Evolutionary conservation across 1,140 invertebrate genomes (phyloP), one percentile per base, ranked within the genome.

Genomic region (Drosophila malerkotliana): DNA sequence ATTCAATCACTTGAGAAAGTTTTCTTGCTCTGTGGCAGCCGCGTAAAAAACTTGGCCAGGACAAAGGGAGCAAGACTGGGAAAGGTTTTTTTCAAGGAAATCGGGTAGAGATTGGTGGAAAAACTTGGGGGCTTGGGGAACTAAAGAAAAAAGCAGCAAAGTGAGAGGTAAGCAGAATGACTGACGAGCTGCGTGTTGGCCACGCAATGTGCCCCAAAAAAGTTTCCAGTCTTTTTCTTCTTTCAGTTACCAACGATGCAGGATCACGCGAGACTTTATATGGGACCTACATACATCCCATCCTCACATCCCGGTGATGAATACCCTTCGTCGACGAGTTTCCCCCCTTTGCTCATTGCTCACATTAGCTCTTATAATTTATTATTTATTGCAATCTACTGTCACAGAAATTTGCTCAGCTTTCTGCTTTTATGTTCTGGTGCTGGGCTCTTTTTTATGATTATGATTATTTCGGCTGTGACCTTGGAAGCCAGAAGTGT

Each of bases 371-470:
- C 72, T 56, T 60, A 63, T 61, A 81, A 85, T 85, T 85, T 84
- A 85, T 87, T 85, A 85, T 85, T 87, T 87, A 87, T 85, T 81
- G 72, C 67, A 60, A 67, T 84, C 74, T 68, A 74, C 75, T 79
- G 79, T 67, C 79, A 75, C 77, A 64, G 72, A 75, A 72, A 81
- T 85, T 85, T 87, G 72, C 41, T 80, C 61, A 69, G 72, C 72
- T 71, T 85, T 58, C 44, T 26, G 9, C 52, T 67, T 73, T 69
- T 73, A 64, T 59, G 58, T 61, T 52, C 41, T 59, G 24, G 10
- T 49, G 52, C 63, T 39, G 62, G 34, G 48, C 45, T 77, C 41
- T 47, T 76, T 72, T 37, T 67, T 28, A 28, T 28, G 26, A 68
- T 68, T 47, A 64, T 68, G 68, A 56, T 64, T 69, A 54, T 64